Base-by-base conservation (phyloP, 53 echinoderm and acorn worm species). In the Crossaster papposus region DNA sequence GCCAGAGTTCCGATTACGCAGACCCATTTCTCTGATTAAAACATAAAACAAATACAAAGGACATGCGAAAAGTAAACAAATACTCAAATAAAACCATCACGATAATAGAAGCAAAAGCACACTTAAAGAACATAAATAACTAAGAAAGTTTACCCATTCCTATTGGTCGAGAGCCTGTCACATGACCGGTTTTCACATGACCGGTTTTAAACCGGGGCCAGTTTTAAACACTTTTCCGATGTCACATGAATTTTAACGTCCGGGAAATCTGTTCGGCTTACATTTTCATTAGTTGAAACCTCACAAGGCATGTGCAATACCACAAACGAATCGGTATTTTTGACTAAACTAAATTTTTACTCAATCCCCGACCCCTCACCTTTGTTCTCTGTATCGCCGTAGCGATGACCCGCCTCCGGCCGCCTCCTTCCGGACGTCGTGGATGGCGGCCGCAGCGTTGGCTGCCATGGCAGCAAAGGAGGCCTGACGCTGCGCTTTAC, bases 381-480 rank as follows among this genome's bases (percentile, higher is more conserved):
- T 91, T 83, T 91, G 92, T 35, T 96, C 99, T 50, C 93, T 89
- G 51, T 93, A 97, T 89, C 99, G 90, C 71, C 94, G 86, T 64
- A 96, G 89, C 15, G 99, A 93, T 17, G 92, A 92, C 51, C 99
- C 99, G 0, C 92, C 96, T 30, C 93, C 93, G 1, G 96, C 96
- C 10, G 94, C 93, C 70, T 99, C 99, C 72, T 96, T 99, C 73
- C 99, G 88, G 2, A 93, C 94, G 88, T 99, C 99, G 22, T 96
- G 96, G 18, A 99, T 96, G 63, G 96, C 98, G 0, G 94, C 99
- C 0, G 96, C 96, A 0, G 95, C 99, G 55, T 92, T 96, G 81
- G 99, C 99, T 28, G 96, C 96, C 93, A 96, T 96, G 80, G 99
- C 99, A 8, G 93, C 95, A 51, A 96, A 94, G 14, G 97, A 97